A percentile compares a stretch with the other conserved stretches of the same genome.
These are phyloP conservation scores for Setophaga petechia DNA, from an alignment of 2,113 vertebrate genomes.

Conservation along the genomic window DNA sequence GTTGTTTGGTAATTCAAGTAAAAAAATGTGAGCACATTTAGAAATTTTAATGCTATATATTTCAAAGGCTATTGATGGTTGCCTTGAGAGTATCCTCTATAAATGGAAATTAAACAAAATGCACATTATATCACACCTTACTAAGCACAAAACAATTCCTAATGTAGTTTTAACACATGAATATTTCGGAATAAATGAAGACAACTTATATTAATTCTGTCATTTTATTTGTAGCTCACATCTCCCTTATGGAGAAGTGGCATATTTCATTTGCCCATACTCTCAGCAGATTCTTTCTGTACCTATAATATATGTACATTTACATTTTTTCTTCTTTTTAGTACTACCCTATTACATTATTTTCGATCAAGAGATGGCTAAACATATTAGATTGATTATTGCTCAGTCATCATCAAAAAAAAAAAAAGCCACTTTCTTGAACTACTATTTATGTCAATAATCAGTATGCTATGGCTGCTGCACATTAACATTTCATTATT, in stretches of 20 bases:
- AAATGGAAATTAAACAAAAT: background rate
- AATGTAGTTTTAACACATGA: background rate
- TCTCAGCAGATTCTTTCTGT: background rate
- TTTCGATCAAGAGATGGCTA: background rate
- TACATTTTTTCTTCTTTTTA: background rate
- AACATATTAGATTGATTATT: background rate
- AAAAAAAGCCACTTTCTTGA: background rate
- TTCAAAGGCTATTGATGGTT: background rate
- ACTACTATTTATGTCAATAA: background rate
- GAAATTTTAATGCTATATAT: background rate
- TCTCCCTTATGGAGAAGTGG: background rate
- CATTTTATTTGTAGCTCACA: background rate
- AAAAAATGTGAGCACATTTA: fast-evolving
- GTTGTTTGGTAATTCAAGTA: background rate
- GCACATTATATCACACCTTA: background rate
- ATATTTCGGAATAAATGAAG: background rate
- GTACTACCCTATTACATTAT: background rate
- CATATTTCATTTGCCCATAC: background rate
- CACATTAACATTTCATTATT: conserved; percentile 18
- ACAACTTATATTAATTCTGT: background rate
- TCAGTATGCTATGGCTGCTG: background rate
- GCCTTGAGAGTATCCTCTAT: background rate
- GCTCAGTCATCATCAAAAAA: background rate
- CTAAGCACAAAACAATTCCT: background rate
- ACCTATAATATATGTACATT: background rate